These are phyloP conservation scores for Columbina picui DNA, from an alignment of 2,113 vertebrate genomes.

Conservation along the genomic window DNA sequence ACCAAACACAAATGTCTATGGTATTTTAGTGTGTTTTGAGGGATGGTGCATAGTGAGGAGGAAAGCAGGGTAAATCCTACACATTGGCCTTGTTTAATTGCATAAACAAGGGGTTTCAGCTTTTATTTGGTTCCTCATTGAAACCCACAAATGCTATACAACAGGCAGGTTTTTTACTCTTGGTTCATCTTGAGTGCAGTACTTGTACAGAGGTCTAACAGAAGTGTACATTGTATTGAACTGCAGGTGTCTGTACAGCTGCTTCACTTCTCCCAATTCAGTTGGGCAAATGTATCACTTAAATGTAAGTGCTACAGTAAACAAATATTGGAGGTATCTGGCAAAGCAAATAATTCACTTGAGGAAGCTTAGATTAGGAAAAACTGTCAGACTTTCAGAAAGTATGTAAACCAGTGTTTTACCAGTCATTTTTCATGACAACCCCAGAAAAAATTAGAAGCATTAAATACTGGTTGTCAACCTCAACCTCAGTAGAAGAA, in stretches of 20 bases:
- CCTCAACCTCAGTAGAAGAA: background rate
- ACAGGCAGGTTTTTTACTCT: background rate
- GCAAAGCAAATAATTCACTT: background rate
- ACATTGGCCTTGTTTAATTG: background rate
- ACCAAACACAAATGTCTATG: too few species aligned
- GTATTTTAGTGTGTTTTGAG: background rate
- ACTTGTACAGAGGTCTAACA: background rate
- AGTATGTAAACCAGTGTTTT: background rate
- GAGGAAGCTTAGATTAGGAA: background rate
- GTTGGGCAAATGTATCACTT: background rate
- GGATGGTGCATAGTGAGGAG: background rate
- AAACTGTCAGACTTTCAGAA: background rate
- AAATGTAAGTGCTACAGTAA: background rate
- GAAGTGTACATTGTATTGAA: accelerated
- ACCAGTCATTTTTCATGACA: background rate
- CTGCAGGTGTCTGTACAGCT: background rate
- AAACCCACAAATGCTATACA: background rate
- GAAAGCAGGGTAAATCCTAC: background rate
- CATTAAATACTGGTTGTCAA: background rate
- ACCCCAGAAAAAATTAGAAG: background rate
- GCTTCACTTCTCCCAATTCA: background rate
- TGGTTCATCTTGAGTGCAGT: background rate
- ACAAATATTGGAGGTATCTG: background rate
- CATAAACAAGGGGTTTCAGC: background rate
- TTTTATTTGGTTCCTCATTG: background rate